Evolutionary conservation across 2,888 invertebrate species (phyloP).

Genomic region (Lissocephala sabroskyi): DNA sequence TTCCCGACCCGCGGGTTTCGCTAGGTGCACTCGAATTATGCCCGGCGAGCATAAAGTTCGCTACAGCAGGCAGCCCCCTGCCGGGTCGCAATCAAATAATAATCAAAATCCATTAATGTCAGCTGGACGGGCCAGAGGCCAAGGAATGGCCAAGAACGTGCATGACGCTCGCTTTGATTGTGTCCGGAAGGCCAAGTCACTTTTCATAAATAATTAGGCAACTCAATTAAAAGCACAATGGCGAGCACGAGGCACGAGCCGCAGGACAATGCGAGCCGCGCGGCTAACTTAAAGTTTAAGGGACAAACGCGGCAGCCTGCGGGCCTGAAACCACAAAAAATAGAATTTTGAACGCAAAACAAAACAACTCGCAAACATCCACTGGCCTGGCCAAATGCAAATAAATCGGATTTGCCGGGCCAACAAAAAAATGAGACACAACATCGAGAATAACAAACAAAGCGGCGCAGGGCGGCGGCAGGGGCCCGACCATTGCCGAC

Average conservation of each 20-base stretch:
- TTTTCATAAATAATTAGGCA: conserved; percentile 36
- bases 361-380: conserved; percentile 1
- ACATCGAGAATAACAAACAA: conserved; percentile 24
- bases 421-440: conserved; percentile 13
- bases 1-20: neutral
- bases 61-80: conserved; percentile 14
- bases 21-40: neutral
- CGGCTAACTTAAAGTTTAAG: too few relatives aligned
- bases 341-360: conserved; percentile 10
- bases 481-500: too few relatives aligned
- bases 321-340: neutral
- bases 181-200: conserved; percentile 4
- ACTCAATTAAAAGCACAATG: conserved; percentile 29
- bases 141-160: too few relatives aligned
- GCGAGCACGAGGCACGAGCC: too few relatives aligned
- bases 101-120: conserved; percentile 32
- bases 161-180: too few relatives aligned
- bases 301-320: neutral
- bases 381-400: conserved; percentile 18
- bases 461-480: neutral
- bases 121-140: conserved; percentile 17
- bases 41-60: conserved; percentile 37
- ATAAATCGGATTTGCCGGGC: conserved; percentile 30
- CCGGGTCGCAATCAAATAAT: too few relatives aligned
- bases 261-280: too few relatives aligned